Conservation (phyloP, 2,797 vertebrate genomes). For the Hypotaenidia philippensis region DNA sequence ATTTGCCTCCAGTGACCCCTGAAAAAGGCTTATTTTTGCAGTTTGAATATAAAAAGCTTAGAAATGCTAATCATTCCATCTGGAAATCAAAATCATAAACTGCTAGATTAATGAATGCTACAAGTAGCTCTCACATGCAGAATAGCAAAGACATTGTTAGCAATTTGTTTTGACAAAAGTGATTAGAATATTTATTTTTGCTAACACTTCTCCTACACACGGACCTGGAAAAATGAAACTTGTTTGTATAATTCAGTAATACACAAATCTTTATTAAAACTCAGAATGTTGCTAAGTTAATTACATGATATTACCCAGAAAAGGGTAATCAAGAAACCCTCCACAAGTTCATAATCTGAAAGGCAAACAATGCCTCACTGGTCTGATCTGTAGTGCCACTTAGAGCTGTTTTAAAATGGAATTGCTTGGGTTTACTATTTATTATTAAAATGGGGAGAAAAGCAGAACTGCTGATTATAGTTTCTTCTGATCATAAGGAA, state of each 20-base stretch:
- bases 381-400: constrained; percentile 31
- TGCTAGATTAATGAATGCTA: constrained; percentile 74
- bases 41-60: constrained; percentile 67
- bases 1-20: constrained; percentile 68
- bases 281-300: constrained; percentile 56
- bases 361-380: constrained; percentile 41
- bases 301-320: constrained; percentile 44
- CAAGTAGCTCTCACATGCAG: constrained; percentile 52
- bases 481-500: constrained; percentile 6
- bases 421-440: constrained; percentile 17
- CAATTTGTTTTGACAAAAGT: constrained; percentile 75
- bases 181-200: constrained; percentile 75
- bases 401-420: constrained; percentile 47
- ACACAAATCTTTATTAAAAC: constrained; percentile 66
- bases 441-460: background rate
- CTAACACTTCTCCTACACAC: constrained; percentile 47
- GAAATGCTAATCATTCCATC: constrained; percentile 73
- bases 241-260: constrained; percentile 57
- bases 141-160: constrained; percentile 69
- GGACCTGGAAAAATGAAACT: constrained; percentile 46
- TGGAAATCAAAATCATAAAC: constrained; percentile 78
- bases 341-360: constrained; percentile 43
- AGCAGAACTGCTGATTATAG: background rate
- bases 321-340: constrained; percentile 54
- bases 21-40: constrained; percentile 71